Evolutionary conservation across 2,888 invertebrate species (phyloP).

Genomic region (Dromius quadrimaculatus): DNA sequence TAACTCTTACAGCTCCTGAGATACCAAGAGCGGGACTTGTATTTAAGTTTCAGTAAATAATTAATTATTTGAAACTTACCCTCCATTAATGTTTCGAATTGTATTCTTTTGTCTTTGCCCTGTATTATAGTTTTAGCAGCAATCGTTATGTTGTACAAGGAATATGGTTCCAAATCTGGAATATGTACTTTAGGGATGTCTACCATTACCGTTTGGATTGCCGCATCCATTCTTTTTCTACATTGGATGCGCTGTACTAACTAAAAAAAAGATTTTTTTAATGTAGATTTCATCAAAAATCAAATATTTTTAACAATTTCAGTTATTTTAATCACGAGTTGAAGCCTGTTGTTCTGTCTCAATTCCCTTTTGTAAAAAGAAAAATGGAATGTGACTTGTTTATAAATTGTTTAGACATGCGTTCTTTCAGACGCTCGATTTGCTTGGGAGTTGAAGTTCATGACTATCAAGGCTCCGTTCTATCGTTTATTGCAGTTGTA

Average conservation of each 20-base stretch:
- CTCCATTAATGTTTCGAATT: background rate
- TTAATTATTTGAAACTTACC: constrained; percentile 7
- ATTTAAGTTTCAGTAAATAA: background rate
- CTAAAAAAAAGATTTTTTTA: constrained; percentile 13
- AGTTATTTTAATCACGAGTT: too few relatives aligned
- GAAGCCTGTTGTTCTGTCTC: too few relatives aligned
- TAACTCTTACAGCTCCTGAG: too few relatives aligned
- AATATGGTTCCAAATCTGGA: constrained; percentile 2
- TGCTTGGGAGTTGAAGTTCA: too few relatives aligned
- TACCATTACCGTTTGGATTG: background rate
- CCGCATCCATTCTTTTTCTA: background rate
- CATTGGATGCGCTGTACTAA: constrained; percentile 1
- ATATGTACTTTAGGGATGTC: background rate
- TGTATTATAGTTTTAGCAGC: constrained; percentile 6
- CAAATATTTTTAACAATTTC: too few relatives aligned
- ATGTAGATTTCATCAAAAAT: too few relatives aligned
- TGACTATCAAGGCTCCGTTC: too few relatives aligned
- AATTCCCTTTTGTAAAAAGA: too few relatives aligned
- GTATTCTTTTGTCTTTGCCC: background rate
- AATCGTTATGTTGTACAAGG: constrained; percentile 1
- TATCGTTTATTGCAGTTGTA: background rate
- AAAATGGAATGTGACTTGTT: too few relatives aligned
- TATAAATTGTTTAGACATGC: too few relatives aligned
- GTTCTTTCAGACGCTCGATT: too few relatives aligned
- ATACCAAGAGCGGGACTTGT: too few relatives aligned